phyloP scores from a whole-genome alignment of 2,113 vertebrate genomes.

The Phalacrocorax brasilianus region DNA sequence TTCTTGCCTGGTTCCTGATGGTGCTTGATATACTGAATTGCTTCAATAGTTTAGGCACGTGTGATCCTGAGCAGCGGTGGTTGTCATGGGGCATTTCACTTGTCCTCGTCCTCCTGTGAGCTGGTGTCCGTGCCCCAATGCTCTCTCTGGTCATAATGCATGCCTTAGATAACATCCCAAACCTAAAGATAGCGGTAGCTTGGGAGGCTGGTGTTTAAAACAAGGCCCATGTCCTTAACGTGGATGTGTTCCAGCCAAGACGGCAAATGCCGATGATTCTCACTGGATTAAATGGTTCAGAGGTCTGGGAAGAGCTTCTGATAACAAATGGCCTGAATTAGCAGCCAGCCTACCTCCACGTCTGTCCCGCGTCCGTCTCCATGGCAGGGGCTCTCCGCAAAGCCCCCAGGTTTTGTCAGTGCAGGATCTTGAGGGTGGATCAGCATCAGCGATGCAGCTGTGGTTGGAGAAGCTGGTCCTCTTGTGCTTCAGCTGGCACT shows the following conservation, averaged over 20 bases:
- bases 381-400: neutral
- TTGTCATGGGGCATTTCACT: neutral
- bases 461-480: neutral
- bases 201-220: constrained; percentile 4
- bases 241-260: neutral
- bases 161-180: constrained; percentile 20
- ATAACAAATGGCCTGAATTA: neutral
- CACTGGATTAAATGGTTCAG: neutral
- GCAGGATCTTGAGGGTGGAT: neutral
- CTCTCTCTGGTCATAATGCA: neutral
- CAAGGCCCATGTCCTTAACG: neutral
- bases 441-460: neutral
- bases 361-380: neutral
- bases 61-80: neutral
- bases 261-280: neutral
- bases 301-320: neutral
- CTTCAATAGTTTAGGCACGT: neutral
- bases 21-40: neutral
- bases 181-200: constrained; percentile 37
- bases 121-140: neutral
- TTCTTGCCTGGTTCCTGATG: neutral
- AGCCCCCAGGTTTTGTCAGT: neutral
- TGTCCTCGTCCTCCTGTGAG: neutral
- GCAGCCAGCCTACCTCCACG: neutral
- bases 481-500: neutral